Percentiles rank a stretch among this genome's conserved stretches.
phyloP scores from a whole-genome alignment of 1,140 invertebrate genomes.

The Papilio polyxenes region DNA sequence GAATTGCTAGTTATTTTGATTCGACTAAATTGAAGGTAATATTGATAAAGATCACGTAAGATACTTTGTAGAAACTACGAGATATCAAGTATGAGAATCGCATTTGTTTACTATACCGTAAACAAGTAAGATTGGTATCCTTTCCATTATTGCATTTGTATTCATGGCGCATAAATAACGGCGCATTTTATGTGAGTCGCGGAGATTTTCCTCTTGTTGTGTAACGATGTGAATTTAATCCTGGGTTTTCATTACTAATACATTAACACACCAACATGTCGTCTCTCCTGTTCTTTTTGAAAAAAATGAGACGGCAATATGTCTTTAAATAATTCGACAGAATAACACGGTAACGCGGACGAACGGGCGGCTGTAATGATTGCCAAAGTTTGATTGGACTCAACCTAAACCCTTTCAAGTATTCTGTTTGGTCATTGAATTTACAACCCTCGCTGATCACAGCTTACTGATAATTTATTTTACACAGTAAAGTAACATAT shows the following conservation, averaged over 20 bases:
- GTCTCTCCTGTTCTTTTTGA: background rate
- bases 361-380: slow-evolving; percentile 66
- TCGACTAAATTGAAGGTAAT: background rate
- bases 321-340: background rate
- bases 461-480: slow-evolving; percentile 22
- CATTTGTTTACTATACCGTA: background rate
- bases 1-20: background rate
- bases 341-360: slow-evolving; percentile 41
- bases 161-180: slow-evolving; percentile 61
- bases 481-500: background rate
- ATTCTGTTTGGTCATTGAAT: slow-evolving; percentile 40
- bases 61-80: background rate
- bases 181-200: slow-evolving; percentile 54
- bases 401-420: slow-evolving; percentile 59
- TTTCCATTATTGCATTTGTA: slow-evolving; percentile 44
- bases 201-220: slow-evolving; percentile 33
- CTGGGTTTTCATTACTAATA: background rate
- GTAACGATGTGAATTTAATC: slow-evolving; percentile 53
- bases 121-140: slow-evolving; percentile 10
- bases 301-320: background rate
- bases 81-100: background rate
- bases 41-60: slow-evolving; percentile 2
- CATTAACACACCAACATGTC: background rate
- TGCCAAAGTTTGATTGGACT: slow-evolving; percentile 67
- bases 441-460: background rate